Conservation (phyloP, 2,797 vertebrate species). For the Adrianichthys oophorus region DNA sequence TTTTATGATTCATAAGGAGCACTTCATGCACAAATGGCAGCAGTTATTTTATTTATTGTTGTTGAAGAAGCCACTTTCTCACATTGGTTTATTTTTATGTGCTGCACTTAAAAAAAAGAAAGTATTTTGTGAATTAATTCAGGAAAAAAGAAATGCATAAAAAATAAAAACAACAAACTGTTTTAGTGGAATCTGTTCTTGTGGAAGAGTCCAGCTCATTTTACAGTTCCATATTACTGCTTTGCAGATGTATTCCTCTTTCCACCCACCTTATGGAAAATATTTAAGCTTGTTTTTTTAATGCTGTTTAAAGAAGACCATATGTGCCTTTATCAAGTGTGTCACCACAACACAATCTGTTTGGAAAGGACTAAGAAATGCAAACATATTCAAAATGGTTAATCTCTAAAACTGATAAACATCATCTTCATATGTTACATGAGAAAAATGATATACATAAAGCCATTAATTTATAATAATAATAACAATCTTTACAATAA, state of each 20-base stretch:
- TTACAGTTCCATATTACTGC: slow-evolving; percentile 51
- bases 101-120: slow-evolving; percentile 18
- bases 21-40: background rate
- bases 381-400: too few species aligned
- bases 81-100: slow-evolving; percentile 20
- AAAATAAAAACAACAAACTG: background rate
- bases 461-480: background rate
- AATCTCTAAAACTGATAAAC: background rate
- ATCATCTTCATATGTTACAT: background rate
- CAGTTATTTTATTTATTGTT: slow-evolving; percentile 20
- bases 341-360: slow-evolving; percentile 3
- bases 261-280: slow-evolving; percentile 56
- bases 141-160: slow-evolving; percentile 20
- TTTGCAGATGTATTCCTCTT: slow-evolving; percentile 67
- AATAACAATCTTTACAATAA: background rate
- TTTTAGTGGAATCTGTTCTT: slow-evolving; percentile 6
- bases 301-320: slow-evolving; percentile 44
- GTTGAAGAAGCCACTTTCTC: slow-evolving; percentile 3
- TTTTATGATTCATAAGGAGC: background rate
- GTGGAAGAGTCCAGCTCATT: slow-evolving; percentile 50
- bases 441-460: slow-evolving; percentile 1
- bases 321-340: slow-evolving; percentile 33
- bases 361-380: too few species aligned
- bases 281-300: slow-evolving; percentile 41
- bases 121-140: slow-evolving; percentile 21